Evolutionary conservation across 2,797 vertebrate genomes (phyloP), one percentile per base, ranked within the genome.

Genomic region (Chelon auratus): DNA sequence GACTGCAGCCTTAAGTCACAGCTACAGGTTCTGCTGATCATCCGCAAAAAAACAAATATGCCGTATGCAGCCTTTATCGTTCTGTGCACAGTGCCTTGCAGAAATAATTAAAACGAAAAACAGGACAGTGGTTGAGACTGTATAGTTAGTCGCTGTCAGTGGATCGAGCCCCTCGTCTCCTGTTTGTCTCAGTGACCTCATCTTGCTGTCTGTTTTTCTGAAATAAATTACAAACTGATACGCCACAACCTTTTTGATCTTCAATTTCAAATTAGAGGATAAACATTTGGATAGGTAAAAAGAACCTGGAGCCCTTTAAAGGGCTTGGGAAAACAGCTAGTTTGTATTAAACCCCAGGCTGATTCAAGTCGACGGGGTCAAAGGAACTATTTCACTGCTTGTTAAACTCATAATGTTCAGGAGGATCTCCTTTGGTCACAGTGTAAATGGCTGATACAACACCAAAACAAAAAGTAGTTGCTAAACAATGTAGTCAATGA

Each of bases 171-270:
- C 43, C 5, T 43, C 15, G 7, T 18, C 39, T 17, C 36, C 5
- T 58, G 14, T 37, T 26, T 60, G 18, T 30, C 24, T 59, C 11
- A 12, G 12, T 24, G 24, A 10, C 26, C 3, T 18, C 26, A 9
- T 20, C 33, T 53, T 22, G 5, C 7, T 36, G 20, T 36, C 45
- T 30, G 30, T 24, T 66, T 66, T 4, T 24, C 4, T 45, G 26
- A 71, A 61, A 61, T 39, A 54, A 53, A 61, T 53, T 48, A 56
- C 51, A 62, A 68, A 68, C 51, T 57, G 60, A 48, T 22, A 40
- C 68, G 50, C 17, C 52, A 56, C 43, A 57, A 74, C 18, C 56
- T 33, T 43, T 17, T 62, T 57, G 52, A 68, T 43, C 58, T 42
- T 33, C 59, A 6, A 68, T 63, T 63, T 54, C 15, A 60, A 63